These are phyloP conservation scores for Torymus texanus DNA, from an alignment of 2,888 invertebrate species.

Conservation along the genomic window DNA sequence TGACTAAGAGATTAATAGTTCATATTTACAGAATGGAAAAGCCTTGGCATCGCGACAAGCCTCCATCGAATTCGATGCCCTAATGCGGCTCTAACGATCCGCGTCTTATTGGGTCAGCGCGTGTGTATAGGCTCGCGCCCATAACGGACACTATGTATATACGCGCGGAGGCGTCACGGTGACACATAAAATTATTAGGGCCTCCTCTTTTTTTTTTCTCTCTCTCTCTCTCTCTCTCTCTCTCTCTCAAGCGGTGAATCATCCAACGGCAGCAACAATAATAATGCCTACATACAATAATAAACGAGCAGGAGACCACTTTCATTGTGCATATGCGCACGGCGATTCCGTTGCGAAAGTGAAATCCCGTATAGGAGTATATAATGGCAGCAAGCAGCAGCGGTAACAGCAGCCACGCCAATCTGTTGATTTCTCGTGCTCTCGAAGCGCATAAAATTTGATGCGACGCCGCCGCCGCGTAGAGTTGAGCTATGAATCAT, in stretches of 20 bases:
- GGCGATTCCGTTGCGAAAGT: conserved; percentile 49
- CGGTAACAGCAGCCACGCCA: conserved; percentile 12
- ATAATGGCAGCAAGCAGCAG: too few relatives aligned
- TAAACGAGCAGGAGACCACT: conserved; percentile 17
- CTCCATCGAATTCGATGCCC: conserved; percentile 29
- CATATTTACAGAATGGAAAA: conserved; percentile 8
- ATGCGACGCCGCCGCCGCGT: conserved; percentile 23
- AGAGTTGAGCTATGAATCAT: background rate
- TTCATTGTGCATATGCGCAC: conserved; percentile 30
- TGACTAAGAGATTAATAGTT: conserved; percentile 11
- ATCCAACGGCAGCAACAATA: conserved; percentile 19
- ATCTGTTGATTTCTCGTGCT: conserved; percentile 52
- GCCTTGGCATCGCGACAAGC: conserved; percentile 11
- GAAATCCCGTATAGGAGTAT: conserved; percentile 28
- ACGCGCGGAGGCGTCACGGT: conserved; percentile 37
- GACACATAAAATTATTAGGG: conserved; percentile 50
- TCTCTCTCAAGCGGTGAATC: conserved; percentile 19
- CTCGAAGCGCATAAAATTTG: conserved; percentile 31
- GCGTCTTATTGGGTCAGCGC: conserved; percentile 40
- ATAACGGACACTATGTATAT: background rate
- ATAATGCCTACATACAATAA: conserved; percentile 17
- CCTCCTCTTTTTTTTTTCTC: conserved; percentile 7
- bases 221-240: background rate
- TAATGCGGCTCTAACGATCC: conserved; percentile 25
- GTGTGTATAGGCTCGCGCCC: conserved; percentile 42